phyloP scores from a whole-genome alignment of 2,888 invertebrate genomes.

The Sericinus montela region DNA sequence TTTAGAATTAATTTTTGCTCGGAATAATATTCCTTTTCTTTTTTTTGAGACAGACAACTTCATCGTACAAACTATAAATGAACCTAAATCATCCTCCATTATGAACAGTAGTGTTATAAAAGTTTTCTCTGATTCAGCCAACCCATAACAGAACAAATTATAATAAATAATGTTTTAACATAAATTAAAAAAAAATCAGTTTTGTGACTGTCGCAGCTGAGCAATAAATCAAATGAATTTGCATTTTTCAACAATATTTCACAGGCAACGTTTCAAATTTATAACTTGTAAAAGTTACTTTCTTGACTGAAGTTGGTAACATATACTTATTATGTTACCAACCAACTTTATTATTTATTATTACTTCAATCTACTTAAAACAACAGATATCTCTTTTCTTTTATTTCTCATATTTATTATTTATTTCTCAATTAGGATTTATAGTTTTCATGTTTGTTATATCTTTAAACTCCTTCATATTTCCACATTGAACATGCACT shows the following conservation, averaged over 20 bases:
- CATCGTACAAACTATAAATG: too few species aligned
- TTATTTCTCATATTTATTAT: too few species aligned
- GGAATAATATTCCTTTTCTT: too few species aligned
- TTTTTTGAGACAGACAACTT: background rate
- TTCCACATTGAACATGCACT: too few species aligned
- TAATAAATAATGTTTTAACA: background rate
- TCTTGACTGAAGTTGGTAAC: background rate
- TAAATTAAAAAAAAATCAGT: background rate
- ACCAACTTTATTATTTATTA: background rate
- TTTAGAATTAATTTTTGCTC: too few species aligned
- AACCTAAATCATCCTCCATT: background rate
- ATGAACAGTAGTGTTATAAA: background rate
- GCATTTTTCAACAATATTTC: slow-evolving; percentile 5
- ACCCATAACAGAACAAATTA: background rate
- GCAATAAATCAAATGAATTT: slow-evolving; percentile 4
- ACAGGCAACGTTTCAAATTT: background rate
- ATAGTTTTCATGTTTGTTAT: too few species aligned
- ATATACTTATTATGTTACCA: background rate
- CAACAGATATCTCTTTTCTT: too few species aligned
- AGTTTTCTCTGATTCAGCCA: background rate
- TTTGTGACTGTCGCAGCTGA: slow-evolving; percentile 2
- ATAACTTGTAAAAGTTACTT: background rate
- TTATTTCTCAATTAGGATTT: too few species aligned
- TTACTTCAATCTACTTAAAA: too few species aligned
- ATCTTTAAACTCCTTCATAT: too few species aligned